A percentile compares a stretch with the other conserved stretches of the same genome.
Conservation (phyloP, 1,140 invertebrate genomes). For the Arctopsyche grandis region DNA sequence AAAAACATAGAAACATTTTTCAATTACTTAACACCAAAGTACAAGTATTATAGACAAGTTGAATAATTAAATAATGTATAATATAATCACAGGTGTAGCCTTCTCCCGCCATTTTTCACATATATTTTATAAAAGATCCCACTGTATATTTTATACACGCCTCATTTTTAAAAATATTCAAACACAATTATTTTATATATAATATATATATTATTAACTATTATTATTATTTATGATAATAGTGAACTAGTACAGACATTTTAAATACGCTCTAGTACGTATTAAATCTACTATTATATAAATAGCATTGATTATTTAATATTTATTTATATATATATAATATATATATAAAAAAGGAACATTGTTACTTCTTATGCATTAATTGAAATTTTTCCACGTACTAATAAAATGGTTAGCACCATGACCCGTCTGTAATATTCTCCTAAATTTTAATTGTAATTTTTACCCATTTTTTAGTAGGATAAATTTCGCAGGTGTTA, state of each 20-base stretch:
- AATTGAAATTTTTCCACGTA: conserved; percentile 54
- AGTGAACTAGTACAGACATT: conserved; percentile 53
- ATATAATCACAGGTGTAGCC: conserved; percentile 55
- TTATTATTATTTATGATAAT: conserved; percentile 46
- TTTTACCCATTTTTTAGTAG: conserved; percentile 56
- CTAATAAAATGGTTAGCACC: conserved; percentile 56
- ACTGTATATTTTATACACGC: conserved; percentile 43
- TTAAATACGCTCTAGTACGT: conserved; percentile 54
- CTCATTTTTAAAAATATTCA: conserved; percentile 38
- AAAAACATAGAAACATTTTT: conserved; percentile 42
- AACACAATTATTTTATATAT: conserved; percentile 37
- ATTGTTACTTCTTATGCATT: conserved; percentile 52
- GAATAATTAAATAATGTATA: conserved; percentile 52
- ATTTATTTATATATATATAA: conserved; percentile 44
- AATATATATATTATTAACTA: conserved; percentile 30
- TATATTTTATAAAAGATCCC: conserved; percentile 44
- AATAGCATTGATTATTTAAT: conserved; percentile 53
- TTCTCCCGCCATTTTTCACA: conserved; percentile 46
- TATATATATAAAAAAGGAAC: conserved; percentile 55
- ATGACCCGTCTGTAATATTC: conserved; percentile 54
- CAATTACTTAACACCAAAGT: conserved; percentile 44
- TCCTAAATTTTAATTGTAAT: conserved; percentile 55
- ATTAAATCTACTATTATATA: conserved; percentile 51
- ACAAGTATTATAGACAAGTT: conserved; percentile 45
- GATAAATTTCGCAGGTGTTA: conserved; percentile 30